Conservation (phyloP, 2,113 vertebrate species). For the Azemiops feae region DNA sequence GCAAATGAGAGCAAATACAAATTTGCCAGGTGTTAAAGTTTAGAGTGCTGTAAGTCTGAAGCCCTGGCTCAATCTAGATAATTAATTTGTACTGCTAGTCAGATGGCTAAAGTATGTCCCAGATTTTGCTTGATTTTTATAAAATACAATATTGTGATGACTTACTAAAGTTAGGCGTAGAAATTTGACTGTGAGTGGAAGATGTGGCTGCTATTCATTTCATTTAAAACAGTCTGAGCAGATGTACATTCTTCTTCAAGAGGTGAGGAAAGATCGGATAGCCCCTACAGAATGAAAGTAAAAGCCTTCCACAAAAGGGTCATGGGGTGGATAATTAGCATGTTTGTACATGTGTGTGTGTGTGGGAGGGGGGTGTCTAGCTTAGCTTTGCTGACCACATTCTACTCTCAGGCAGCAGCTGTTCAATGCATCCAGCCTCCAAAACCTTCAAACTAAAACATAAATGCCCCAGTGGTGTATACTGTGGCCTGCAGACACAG, state of each 20-base stretch:
- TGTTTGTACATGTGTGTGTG: neutral
- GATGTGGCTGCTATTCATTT: neutral
- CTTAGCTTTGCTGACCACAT: neutral
- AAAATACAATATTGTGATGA: neutral
- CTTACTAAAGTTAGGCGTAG: neutral
- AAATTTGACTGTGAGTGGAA: neutral
- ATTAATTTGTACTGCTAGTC: neutral
- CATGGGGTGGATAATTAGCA: neutral
- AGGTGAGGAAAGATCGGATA: neutral
- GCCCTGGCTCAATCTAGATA: neutral
- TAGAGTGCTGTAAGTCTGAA: neutral
- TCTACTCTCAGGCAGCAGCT: neutral
- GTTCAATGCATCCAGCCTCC: neutral
- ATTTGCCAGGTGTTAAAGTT: neutral
- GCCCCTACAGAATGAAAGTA: neutral
- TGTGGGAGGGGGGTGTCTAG: rapidly evolving
- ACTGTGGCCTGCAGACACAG: neutral
- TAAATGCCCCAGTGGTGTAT: neutral
- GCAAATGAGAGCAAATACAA: neutral
- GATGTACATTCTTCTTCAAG: neutral
- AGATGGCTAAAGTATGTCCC: neutral
- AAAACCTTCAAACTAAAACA: neutral
- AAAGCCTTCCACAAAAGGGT: neutral
- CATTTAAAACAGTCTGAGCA: neutral
- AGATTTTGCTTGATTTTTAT: neutral